A percentile compares a stretch with the other conserved stretches of the same genome.
Evolutionary conservation across 1,140 invertebrate genomes (phyloP).

Genomic region (Drosophila parvula): DNA sequence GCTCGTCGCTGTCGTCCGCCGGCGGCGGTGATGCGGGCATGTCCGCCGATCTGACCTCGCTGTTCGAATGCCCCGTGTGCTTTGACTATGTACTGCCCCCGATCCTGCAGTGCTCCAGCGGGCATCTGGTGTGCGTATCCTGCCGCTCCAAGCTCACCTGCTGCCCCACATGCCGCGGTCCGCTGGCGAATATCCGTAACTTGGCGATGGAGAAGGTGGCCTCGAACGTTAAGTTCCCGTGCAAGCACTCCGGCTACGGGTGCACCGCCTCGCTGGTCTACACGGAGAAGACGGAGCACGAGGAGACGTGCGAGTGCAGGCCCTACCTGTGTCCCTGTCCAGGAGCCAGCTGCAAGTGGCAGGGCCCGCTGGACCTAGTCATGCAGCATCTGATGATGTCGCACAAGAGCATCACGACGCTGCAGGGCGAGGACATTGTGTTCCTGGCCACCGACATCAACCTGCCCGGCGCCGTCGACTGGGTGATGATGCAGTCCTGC

Average conservation of each 20-base stretch:
- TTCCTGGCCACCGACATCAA: constrained; percentile 99
- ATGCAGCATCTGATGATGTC: constrained; percentile 99
- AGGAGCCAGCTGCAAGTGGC: constrained; percentile 99
- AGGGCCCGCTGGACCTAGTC: constrained; percentile 96
- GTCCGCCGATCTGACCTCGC: constrained; percentile 94
- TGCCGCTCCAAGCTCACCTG: constrained; percentile 98
- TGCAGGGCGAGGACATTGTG: constrained; percentile 99
- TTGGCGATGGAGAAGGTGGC: constrained; percentile 99
- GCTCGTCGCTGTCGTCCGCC: constrained; percentile 81
- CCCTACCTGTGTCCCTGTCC: constrained; percentile 99
- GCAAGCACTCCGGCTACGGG: constrained; percentile 98
- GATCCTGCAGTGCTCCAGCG: constrained; percentile 94
- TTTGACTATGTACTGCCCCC: constrained; percentile 99
- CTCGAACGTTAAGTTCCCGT: constrained; percentile 98
- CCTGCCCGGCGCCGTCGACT: constrained; percentile 99
- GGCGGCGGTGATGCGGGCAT: constrained; percentile 85
- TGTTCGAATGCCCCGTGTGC: constrained; percentile 99
- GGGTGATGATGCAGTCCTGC: constrained; percentile 99
- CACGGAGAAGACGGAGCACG: constrained; percentile 98
- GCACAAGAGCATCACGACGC: constrained; percentile 99
- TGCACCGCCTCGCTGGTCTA: constrained; percentile 96
- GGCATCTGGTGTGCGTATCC: constrained; percentile 95
- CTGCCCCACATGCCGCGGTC: constrained; percentile 98
- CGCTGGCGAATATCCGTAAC: constrained; percentile 98
- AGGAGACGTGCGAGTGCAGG: constrained; percentile 98